Evolutionary conservation across 2,797 vertebrate species (phyloP), one percentile per base, ranked within the genome.

Genomic region (Paguma larvata): DNA sequence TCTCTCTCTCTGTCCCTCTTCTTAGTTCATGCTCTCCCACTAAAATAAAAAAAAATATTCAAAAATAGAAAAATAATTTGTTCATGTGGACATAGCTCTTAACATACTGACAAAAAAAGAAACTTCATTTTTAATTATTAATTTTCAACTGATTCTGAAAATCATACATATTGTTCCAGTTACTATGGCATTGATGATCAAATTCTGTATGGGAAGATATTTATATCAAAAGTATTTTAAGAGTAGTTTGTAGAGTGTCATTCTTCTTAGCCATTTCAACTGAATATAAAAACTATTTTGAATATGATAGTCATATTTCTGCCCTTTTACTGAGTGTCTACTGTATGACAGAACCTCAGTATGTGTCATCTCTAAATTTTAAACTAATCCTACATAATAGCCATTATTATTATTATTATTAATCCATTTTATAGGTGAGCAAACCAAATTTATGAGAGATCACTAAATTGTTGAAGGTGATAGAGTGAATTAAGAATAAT

Each of bases 81-180:
- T 59, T 77, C 11, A 56, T 21, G 53, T 44, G 15, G 19, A 14
- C 72, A 62, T 34, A 79, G 32, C 5, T 67, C 30, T 77, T 77
- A 79, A 38, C 34, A 23, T 75, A 80, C 13, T 25, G 59, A 91
- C 1, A 92, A 86, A 53, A 53, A 88, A 51, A 63, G 10, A 96
- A 93, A 85, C 48, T 96, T 89, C 7, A 73, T 65, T 93, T 97
- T 73, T 89, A 91, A 85, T 91, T 78, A 63, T 4, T 77, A 56
- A 73, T 88, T 88, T 92, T 95, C 27, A 97, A 30, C 6, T n/a
- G 79, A 89, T 23, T 34, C 3, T 87, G 25, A 88, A 88, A 85
- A 88, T 65, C 25, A 83, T 53, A 94, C 34, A 30, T 78, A 13
- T 85, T 48, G 46, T 51, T 91, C 18, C 2, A 77, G 23, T 70